A percentile compares a stretch with the other conserved stretches of the same genome.
Conservation (phyloP, 1,140 invertebrate species). For the Rhynchophorus ferrugineus region DNA sequence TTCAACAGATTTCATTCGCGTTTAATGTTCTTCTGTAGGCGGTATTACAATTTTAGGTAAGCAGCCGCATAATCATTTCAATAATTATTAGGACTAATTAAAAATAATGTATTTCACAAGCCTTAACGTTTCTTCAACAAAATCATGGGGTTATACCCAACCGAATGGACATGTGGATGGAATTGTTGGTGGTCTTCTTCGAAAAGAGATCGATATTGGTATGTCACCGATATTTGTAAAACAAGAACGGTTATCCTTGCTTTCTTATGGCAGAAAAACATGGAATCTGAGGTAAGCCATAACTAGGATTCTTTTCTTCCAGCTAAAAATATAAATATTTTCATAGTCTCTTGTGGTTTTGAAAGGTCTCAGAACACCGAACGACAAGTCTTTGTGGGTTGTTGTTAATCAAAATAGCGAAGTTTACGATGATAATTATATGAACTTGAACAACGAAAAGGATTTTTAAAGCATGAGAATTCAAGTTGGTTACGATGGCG, state of each 20-base stretch:
- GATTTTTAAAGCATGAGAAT: too few species aligned
- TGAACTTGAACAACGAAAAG: too few species aligned
- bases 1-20: constrained; percentile 54
- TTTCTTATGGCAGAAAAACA: constrained; percentile 52
- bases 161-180: constrained; percentile 58
- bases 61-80: background rate
- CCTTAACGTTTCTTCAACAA: constrained; percentile 21
- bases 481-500: too few species aligned
- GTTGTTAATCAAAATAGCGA: too few species aligned
- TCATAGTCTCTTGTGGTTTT: too few species aligned
- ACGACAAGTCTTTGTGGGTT: too few species aligned
- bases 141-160: constrained; percentile 55
- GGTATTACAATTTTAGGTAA: constrained; percentile 58
- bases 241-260: constrained; percentile 47
- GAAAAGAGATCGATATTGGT: constrained; percentile 52
- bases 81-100: background rate
- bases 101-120: background rate
- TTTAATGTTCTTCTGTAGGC: constrained; percentile 48
- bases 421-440: too few species aligned
- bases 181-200: constrained; percentile 53
- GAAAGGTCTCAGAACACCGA: constrained; percentile 11
- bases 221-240: constrained; percentile 52
- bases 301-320: background rate
- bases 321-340: background rate
- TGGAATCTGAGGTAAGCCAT: constrained; percentile 49